Evolutionary conservation across 2,113 vertebrate species (phyloP), one percentile per base, ranked within the genome.

Genomic region (Rostratula benghalensis): DNA sequence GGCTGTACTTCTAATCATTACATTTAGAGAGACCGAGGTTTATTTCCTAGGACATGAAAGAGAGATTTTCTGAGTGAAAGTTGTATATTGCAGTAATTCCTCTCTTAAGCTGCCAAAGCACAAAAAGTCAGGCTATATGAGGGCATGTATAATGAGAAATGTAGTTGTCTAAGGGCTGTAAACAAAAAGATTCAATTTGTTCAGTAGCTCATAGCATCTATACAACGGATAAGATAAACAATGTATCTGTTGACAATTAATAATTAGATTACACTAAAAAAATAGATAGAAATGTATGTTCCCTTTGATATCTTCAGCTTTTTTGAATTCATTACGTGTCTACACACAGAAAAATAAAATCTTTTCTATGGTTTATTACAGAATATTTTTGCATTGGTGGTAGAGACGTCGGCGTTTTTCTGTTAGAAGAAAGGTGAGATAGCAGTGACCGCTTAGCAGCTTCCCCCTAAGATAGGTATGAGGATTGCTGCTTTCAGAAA

Each of bases 301-400:
- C 25, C 77, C 78, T 95, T 93, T 77, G 5, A 4, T 11, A 82
- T 53, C 68, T 69, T 95, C 64, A 82, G 69, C 16, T 91, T 94
- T 97, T 95, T 87, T 63, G 1, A 77, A 67, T 87, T 96, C 37
- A 81, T 95, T 95, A 78, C n/a, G 87, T 10, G 1, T 39, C 65
- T 87, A 70, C 73, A 83, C 53, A 93, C 21, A 93, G 87, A 95
- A 46, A 59, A 35, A 77, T 60, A 37, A 73, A 87, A 28, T 83
- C 11, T 83, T 61, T 86, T 77, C 13, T 80, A 3, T 80, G 83
- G 45, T 81, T 84, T 75, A 23, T 84, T 56, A 54, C 19, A 84
- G 43, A 68, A 22, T 94, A 63, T 83, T 95, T 97, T 97, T 93
- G 73, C 59, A 53, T 76, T 82, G 33, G 10, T 89, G 87, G 79